Evolutionary conservation across 2,113 vertebrate species (phyloP).

Genomic region (Willisornis vidua): DNA sequence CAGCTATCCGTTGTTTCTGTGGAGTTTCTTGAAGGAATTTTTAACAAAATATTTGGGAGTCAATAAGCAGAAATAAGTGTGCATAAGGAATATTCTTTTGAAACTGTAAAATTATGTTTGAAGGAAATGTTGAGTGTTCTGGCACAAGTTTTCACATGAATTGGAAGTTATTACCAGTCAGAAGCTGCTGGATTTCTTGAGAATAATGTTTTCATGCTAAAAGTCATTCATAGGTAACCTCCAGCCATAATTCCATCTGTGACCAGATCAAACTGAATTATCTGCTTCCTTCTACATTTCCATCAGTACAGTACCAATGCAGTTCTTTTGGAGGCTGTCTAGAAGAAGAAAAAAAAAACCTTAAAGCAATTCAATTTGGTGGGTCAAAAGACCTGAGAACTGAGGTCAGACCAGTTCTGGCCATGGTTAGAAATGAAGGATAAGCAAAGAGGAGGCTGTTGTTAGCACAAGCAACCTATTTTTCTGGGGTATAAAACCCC

Average conservation of each 20-base stretch:
- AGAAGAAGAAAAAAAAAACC: neutral
- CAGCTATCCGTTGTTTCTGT: neutral
- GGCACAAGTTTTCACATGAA: neutral
- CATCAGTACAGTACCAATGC: neutral
- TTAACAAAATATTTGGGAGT: neutral
- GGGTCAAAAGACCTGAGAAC: neutral
- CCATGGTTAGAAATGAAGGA: neutral
- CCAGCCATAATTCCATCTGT: neutral
- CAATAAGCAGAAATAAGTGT: neutral
- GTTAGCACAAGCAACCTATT: neutral
- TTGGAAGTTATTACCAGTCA: neutral
- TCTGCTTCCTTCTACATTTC: neutral
- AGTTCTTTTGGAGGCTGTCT: neutral
- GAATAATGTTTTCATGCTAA: neutral
- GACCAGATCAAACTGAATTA: conserved; percentile 31
- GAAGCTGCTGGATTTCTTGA: neutral
- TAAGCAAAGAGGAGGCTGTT: neutral
- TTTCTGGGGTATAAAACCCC: neutral
- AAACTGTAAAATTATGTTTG: neutral
- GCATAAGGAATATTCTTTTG: neutral
- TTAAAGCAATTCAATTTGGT: neutral
- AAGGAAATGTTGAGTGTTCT: neutral
- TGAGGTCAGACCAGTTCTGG: neutral
- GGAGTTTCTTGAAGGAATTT: neutral
- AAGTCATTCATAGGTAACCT: neutral